Conservation (phyloP, 92 coral and sea anemone species). For the Heteractis magnifica region DNA sequence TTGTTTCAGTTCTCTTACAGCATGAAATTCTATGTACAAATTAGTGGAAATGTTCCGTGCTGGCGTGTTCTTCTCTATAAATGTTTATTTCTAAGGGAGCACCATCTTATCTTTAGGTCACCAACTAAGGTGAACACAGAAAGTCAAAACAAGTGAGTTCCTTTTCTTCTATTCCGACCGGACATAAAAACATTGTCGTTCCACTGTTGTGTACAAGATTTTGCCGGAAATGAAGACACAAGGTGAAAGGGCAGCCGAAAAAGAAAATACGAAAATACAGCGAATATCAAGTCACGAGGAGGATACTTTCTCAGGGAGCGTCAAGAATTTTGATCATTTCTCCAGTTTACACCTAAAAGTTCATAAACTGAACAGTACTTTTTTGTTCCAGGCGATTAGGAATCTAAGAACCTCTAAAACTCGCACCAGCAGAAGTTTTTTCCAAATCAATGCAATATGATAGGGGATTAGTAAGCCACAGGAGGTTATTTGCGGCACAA, state of each 20-base stretch:
- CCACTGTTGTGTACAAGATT: background rate
- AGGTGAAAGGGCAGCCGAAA: constrained; percentile 1
- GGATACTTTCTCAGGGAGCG: background rate
- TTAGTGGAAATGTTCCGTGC: background rate
- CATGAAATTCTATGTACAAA: background rate
- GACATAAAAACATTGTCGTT: background rate
- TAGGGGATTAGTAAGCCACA: background rate
- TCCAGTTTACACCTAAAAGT: background rate
- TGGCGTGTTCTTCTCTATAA: background rate
- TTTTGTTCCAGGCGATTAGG: background rate
- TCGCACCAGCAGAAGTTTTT: background rate
- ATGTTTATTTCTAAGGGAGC: background rate
- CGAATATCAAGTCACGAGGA: background rate
- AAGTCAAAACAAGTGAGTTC: constrained; percentile 4
- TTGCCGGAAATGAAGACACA: background rate
- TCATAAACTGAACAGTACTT: background rate
- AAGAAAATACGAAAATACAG: background rate
- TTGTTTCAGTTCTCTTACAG: background rate
- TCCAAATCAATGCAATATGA: background rate
- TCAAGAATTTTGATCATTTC: background rate
- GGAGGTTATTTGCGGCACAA: constrained; percentile 2
- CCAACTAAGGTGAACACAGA: background rate
- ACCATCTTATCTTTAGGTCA: background rate
- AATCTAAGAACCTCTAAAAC: background rate
- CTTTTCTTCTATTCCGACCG: background rate